These are phyloP conservation scores for Lepidocyrtinus sp. DNA, from an alignment of 2,888 invertebrate species.

Conservation along the genomic window DNA sequence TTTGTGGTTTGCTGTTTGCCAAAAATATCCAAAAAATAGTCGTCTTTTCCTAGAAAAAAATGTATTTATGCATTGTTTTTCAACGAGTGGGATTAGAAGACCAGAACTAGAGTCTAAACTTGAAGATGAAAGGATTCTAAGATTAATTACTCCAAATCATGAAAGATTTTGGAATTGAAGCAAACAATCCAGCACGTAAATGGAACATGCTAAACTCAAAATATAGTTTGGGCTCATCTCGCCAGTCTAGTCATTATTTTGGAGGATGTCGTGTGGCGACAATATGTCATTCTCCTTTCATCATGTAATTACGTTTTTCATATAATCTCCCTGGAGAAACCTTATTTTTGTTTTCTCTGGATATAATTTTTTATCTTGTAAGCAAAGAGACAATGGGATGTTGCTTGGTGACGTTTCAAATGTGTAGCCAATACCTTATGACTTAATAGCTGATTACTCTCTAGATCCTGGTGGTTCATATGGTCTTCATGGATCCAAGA, in stretches of 20 bases:
- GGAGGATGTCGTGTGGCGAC: no score
- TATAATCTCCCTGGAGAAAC: background rate
- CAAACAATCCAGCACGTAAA: no score
- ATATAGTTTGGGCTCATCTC: no score
- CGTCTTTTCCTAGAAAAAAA: conserved; percentile 1
- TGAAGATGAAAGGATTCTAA: conserved; percentile 3
- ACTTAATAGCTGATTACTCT: background rate
- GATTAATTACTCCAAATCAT: conserved; percentile 13
- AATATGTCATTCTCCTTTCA: no score
- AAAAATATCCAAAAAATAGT: conserved; percentile 24
- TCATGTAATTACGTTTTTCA: no score
- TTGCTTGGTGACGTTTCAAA: no score
- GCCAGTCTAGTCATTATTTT: no score
- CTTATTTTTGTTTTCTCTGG: background rate
- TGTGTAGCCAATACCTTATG: background rate
- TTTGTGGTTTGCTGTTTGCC: conserved; percentile 43
- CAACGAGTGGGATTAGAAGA: no score
- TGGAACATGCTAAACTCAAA: no score
- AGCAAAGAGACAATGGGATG: no score
- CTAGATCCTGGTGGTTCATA: background rate
- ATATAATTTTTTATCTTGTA: no score
- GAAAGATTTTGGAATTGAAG: background rate
- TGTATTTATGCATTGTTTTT: no score
- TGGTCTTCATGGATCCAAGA: conserved; percentile 57
- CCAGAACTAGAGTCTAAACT: background rate